Evolutionary conservation across 2,797 vertebrate species (phyloP), one percentile per base, ranked within the genome.

Genomic region (Anguilla marmorata): DNA sequence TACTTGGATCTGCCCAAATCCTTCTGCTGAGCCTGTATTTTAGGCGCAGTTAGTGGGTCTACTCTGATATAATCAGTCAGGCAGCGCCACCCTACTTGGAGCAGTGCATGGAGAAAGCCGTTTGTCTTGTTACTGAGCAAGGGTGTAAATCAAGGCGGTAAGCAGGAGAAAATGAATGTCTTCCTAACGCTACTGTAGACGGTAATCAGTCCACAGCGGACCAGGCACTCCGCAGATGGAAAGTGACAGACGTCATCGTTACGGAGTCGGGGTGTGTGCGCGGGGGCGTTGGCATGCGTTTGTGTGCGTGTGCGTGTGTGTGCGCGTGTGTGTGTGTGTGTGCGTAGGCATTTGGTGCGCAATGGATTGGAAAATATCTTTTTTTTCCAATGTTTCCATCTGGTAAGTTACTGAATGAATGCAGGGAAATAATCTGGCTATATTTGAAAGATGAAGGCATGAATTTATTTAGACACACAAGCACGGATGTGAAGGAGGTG

Each of bases 311-410:
- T 90, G 21, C 86, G 91, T 69, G 88, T 91, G n/a, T 50, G 24
- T 48, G 85, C 45, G 54, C 72, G 79, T 45, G 48, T 82, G 66
- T 84, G 21, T 11, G 37, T 45, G 80, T 48, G 72, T 50, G 85
- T 76, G 86, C 19, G 30, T 54, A 56, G n/a, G 9, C 92, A 90
- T 91, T 60, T 16, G 91, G 92, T 90, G 88, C 91, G 90, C 88
- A 89, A 90, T 91, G 92, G 90, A 24, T 74, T 11, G 19, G 66
- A 76, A n/a, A 79, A 79, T 8, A 79, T 37, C 33, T 21, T 79
- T 45, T 76, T 33, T 30, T 79, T 9, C 16, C 24, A 21, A 48
- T n/a, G 19, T 50, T 21, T n/a, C 41, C 79, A 50, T 82, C 21
- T 8, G 79, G 41, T 82, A 9, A n/a, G 45, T n/a, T 50, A n/a